A percentile compares a stretch with the other conserved stretches of the same genome.
These are phyloP conservation scores for Boloria euphrosyne DNA, from an alignment of 2,888 invertebrate genomes.

Conservation along the genomic window DNA sequence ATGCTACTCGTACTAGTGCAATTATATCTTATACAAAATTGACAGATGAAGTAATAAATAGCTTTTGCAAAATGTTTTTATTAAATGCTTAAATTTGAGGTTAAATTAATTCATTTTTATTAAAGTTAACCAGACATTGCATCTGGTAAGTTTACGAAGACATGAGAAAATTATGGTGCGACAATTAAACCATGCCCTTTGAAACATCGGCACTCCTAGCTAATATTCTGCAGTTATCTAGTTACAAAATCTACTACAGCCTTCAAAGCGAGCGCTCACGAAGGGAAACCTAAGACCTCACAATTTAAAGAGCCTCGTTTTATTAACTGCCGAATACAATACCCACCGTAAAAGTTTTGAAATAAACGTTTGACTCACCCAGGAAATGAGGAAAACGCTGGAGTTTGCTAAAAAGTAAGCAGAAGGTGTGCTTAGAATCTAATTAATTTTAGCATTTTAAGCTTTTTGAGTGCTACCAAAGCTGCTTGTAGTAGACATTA, in stretches of 20 bases:
- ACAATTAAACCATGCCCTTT: slow-evolving; percentile 38
- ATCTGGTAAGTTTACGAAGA: not conserved
- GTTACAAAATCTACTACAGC: slow-evolving; percentile 49
- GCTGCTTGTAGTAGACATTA: no score
- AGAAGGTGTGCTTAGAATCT: no score
- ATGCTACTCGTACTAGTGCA: not conserved
- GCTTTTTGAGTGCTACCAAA: no score
- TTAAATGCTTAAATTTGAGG: no score
- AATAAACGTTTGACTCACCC: not conserved
- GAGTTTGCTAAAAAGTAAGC: not conserved
- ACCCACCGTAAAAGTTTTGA: slow-evolving; percentile 10
- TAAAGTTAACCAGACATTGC: no score
- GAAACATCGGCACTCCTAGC: slow-evolving; percentile 45
- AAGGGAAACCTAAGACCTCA: slow-evolving; percentile 43
- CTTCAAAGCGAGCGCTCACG: slow-evolving; percentile 48
- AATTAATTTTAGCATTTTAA: no score
- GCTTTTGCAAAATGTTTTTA: no score
- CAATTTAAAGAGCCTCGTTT: slow-evolving; percentile 28
- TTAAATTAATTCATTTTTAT: no score
- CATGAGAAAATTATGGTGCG: slow-evolving; percentile 22
- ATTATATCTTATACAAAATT: not conserved
- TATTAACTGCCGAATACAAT: slow-evolving; percentile 25
- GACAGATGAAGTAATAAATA: no score
- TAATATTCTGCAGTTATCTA: slow-evolving; percentile 46
- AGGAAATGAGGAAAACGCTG: slow-evolving; percentile 1